phyloP scores from a whole-genome alignment of 2,797 vertebrate species.

The Podarcis lilfordi region DNA sequence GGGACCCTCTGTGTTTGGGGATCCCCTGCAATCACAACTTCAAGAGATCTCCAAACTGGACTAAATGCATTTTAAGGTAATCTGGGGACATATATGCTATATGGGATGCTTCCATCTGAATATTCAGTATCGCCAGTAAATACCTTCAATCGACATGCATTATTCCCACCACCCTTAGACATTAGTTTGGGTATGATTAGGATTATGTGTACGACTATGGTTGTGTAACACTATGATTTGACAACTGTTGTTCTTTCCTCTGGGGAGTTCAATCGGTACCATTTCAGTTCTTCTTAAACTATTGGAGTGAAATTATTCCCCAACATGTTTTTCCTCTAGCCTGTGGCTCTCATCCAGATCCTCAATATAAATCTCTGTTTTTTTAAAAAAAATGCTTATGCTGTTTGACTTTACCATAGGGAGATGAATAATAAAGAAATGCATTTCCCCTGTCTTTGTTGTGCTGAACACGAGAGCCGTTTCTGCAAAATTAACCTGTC shows the following conservation, averaged over 20 bases:
- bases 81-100: neutral
- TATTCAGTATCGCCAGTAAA: neutral
- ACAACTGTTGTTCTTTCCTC: neutral
- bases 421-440: slow-evolving; percentile 19
- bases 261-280: neutral
- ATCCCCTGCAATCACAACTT: no score
- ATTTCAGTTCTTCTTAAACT: slow-evolving; percentile 4
- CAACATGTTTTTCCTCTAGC: neutral
- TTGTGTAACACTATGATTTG: neutral
- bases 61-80: neutral
- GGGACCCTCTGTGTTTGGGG: neutral
- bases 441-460: slow-evolving; percentile 11
- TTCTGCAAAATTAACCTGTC: slow-evolving; percentile 41
- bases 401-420: neutral
- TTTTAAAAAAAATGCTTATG: neutral
- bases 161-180: neutral
- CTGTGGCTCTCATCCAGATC: neutral
- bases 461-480: neutral
- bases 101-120: neutral
- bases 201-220: no score
- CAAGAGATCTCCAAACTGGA: neutral
- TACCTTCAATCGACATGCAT: neutral
- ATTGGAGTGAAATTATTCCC: neutral
- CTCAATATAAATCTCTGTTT: neutral
- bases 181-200: rapidly evolving